Evolutionary conservation across 1,140 invertebrate species (phyloP), one percentile per base, ranked within the genome.

Genomic region (Megalopta genalis): DNA sequence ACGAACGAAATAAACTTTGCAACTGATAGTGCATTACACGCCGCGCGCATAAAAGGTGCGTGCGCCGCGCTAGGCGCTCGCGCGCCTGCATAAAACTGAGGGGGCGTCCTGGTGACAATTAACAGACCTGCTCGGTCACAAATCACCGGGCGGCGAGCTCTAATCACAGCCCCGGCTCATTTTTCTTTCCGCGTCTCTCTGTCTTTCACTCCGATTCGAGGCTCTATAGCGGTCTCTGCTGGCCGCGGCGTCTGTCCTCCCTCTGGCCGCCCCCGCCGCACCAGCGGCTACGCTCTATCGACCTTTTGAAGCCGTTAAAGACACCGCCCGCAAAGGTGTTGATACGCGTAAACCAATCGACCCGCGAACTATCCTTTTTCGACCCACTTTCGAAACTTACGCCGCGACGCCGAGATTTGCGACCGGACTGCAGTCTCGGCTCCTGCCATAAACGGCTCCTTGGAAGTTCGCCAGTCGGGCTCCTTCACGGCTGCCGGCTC

Each of bases 91-190:
- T 86, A 85, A 87, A 86, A 74, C 64, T 67, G 78, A 83, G 86
- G 80, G 77, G 84, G 89, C 87, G 85, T 90, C 85, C 70, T 84
- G 82, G 87, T 88, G 90, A 92, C 91, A 91, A 92, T 91, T 92
- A 92, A 92, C 89, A 89, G 87, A 81, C 84, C 74, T 39, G 80
- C 80, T 79, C 78, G 82, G 76, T 77, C 87, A 89, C 90, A 91
- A 92, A 92, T 91, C 89, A 92, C 90, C 72, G 80, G 80, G 80
- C 87, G 85, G 88, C 87, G 83, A 87, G 86, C 63, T 90, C 90
- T 91, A 91, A 91, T 92, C 91, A 90, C 87, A 80, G 82, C 68
- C 75, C 67, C 63, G 77, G 66, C 72, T 59, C 73, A 70, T 68
- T 85, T 59, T 73, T 72, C 49, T 65, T 72, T 75, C 73, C 39